Evolutionary conservation across 2,113 vertebrate genomes (phyloP).

Genomic region (Cisticola juncidis): DNA sequence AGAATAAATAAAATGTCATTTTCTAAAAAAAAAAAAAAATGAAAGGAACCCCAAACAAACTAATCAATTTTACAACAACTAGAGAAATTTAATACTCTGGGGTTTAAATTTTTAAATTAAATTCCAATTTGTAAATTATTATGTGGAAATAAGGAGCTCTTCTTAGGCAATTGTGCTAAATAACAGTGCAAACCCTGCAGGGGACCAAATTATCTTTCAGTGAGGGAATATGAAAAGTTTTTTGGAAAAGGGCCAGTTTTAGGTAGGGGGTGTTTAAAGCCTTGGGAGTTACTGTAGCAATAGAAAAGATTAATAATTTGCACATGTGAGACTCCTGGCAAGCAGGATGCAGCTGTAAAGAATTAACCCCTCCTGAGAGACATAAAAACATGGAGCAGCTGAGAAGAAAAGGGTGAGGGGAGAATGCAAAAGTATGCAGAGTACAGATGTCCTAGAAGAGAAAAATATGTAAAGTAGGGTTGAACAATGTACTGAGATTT

Average conservation of each 20-base stretch:
- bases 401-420: slow-evolving; percentile 71
- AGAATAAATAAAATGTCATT: neutral
- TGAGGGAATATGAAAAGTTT: slow-evolving; percentile 74
- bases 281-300: slow-evolving; percentile 81
- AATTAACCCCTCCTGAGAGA: slow-evolving; percentile 86
- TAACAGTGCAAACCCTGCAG: slow-evolving; percentile 67
- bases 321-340: slow-evolving; percentile 82
- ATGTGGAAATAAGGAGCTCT: slow-evolving; percentile 54
- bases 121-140: slow-evolving; percentile 70
- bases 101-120: slow-evolving; percentile 62
- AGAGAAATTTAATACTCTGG: neutral
- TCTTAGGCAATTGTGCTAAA: slow-evolving; percentile 63
- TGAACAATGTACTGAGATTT: slow-evolving; percentile 27
- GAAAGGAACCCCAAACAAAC: neutral
- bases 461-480: slow-evolving; percentile 62
- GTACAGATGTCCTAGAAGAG: slow-evolving; percentile 72
- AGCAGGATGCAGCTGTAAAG: slow-evolving; percentile 83
- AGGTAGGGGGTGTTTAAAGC: slow-evolving; percentile 78
- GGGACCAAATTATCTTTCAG: slow-evolving; percentile 76
- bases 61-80: neutral
- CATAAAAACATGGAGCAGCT: slow-evolving; percentile 78
- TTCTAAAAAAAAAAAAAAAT: neutral
- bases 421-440: slow-evolving; percentile 64
- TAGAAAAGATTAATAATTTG: slow-evolving; percentile 86
- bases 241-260: slow-evolving; percentile 77